Evolutionary conservation across 2,797 vertebrate species (phyloP).

Genomic region (Mionectes olivaceus): DNA sequence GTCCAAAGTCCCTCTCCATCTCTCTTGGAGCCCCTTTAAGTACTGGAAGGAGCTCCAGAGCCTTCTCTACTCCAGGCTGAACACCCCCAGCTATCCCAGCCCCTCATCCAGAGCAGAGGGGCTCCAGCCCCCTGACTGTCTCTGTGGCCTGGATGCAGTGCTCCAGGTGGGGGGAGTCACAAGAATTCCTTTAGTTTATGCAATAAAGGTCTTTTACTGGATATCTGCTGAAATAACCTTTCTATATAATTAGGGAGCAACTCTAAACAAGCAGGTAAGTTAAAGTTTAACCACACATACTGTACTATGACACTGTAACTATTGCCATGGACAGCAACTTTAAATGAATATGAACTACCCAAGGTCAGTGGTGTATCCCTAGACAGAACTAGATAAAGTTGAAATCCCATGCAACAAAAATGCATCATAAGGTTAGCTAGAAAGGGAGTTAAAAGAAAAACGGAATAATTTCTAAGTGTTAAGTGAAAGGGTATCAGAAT

Average conservation of each 20-base stretch:
- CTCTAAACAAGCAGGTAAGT: background rate
- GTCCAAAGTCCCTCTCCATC: background rate
- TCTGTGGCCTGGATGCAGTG: background rate
- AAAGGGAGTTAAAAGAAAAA: background rate
- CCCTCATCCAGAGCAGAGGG: background rate
- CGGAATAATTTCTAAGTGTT: background rate
- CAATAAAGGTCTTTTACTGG: background rate
- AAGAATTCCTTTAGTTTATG: background rate
- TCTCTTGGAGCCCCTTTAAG: background rate
- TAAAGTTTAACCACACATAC: conserved; percentile 49
- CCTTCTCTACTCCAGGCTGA: background rate
- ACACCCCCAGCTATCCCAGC: background rate
- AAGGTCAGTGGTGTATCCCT: background rate
- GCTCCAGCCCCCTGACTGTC: background rate
- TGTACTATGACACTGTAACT: conserved; percentile 33
- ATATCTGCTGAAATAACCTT: background rate
- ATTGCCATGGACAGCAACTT: conserved; percentile 2
- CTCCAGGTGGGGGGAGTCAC: background rate
- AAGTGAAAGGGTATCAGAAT: background rate
- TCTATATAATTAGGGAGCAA: background rate
- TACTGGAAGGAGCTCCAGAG: background rate
- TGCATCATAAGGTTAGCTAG: background rate
- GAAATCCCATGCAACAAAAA: background rate
- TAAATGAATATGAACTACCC: background rate
- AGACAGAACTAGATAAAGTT: background rate